Base-by-base conservation (phyloP, 2,888 invertebrate genomes). In the Drosophila cognata region DNA sequence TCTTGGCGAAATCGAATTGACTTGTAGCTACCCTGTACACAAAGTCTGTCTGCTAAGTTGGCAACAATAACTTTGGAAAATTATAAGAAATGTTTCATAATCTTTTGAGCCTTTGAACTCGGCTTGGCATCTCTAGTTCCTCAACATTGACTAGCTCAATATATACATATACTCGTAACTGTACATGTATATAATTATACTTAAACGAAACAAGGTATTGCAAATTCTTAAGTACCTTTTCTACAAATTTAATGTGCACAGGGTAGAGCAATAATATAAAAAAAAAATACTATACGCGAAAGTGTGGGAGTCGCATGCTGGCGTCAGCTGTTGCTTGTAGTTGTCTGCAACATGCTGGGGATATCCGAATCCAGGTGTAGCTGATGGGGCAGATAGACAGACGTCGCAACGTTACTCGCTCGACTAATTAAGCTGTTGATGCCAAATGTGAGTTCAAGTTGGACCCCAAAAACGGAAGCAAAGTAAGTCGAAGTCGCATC, bases 271-370 rank as follows among this genome's bases (percentile, higher is more conserved):
- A 53, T 41, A 33, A 56, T 4, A 29, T n/a, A 8, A 25, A 55
- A 71, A 57, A 53, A 29, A 72, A 71, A 36, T 55, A 71, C 57
- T 66, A 78, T 80, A 72, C 80, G 84, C 81, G 91, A 91, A 91
- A 91, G 91, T 90, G 91, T 91, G 90, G 91, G 91, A 89, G 88
- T 68, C 36, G 35, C 52, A 73, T 69, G 59, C 53, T 36, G 57
- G 57, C 48, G 62, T 67, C 90, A 88, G 88, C 82, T 88, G 90
- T 64, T 71, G 71, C 56, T 51, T 38, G 8, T 52, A 56, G 55
- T 48, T 29, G 51, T 6, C 43, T 43, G 69, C 73, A 77, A 79
- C 61, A 64, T 86, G 72, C 88, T 65, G 74, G 56, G 71, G 71
- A 71, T 67, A 59, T 51, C 56, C 25, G 52, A 46, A 63, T 36